Percentiles rank a stretch among this genome's conserved stretches.
These are phyloP conservation scores for Agrotis clavis DNA, from an alignment of 2,888 invertebrate genomes.

Conservation along the genomic window DNA sequence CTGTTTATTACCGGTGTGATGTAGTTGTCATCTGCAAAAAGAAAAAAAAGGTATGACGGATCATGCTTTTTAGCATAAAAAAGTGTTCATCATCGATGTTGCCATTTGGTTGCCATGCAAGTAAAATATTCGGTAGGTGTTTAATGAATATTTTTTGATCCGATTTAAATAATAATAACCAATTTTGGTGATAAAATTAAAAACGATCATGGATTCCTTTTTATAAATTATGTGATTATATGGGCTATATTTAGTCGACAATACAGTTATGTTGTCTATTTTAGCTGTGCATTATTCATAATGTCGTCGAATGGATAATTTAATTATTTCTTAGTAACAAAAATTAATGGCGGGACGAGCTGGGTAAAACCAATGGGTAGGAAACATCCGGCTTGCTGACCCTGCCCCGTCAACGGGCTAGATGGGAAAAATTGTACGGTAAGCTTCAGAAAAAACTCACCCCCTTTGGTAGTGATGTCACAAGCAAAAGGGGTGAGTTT, in stretches of 20 bases:
- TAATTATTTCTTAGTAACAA: background rate
- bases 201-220: background rate
- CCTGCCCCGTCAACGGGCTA: no score
- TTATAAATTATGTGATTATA: slow-evolving; percentile 14
- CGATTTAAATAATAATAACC: slow-evolving; percentile 17
- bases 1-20: slow-evolving; percentile 34
- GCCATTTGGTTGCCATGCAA: slow-evolving; percentile 17
- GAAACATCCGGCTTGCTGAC: no score
- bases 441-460: no score
- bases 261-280: background rate
- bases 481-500: no score
- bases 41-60: slow-evolving; percentile 5
- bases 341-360: no score
- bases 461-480: no score
- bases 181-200: slow-evolving; percentile 10
- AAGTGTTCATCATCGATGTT: slow-evolving; percentile 7
- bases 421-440: no score
- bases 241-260: background rate
- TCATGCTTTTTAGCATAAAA: background rate
- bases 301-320: background rate
- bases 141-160: slow-evolving; percentile 39
- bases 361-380: no score
- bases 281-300: background rate
- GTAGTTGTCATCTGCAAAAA: slow-evolving; percentile 58
- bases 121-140: background rate